Percentiles rank a stretch among this genome's conserved stretches.
These are phyloP conservation scores for Antechinus flavipes DNA, from an alignment of 2,113 vertebrate genomes.

Conservation along the genomic window DNA sequence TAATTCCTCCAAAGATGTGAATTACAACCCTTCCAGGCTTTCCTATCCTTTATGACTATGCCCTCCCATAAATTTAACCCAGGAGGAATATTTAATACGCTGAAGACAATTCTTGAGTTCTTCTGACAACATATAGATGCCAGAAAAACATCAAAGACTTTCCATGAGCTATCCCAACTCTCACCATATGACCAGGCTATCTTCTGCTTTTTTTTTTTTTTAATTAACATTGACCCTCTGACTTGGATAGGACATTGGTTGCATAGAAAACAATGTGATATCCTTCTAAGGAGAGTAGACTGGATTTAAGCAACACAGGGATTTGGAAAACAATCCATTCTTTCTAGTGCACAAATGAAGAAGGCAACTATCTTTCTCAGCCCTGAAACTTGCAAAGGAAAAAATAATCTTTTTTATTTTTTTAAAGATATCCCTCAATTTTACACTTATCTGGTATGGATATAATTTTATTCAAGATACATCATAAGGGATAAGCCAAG, in stretches of 20 bases:
- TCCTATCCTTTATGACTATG: no score
- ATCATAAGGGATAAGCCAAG: background rate
- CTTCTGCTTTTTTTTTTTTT: background rate
- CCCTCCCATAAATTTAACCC: no score
- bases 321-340: background rate
- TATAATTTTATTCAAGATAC: background rate
- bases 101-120: background rate
- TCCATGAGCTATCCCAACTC: background rate
- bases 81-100: no score
- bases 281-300: background rate
- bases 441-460: background rate
- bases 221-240: background rate
- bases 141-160: background rate
- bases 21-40: no score
- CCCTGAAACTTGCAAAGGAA: background rate
- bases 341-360: background rate
- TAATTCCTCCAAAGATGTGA: no score
- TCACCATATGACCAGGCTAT: background rate
- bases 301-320: background rate
- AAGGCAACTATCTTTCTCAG: background rate
- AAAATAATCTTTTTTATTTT: background rate
- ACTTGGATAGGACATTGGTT: background rate
- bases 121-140: background rate
- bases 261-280: background rate
- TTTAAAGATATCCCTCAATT: background rate